phyloP scores from a whole-genome alignment of 2,113 vertebrate species.

The Gymnarchus niloticus region DNA sequence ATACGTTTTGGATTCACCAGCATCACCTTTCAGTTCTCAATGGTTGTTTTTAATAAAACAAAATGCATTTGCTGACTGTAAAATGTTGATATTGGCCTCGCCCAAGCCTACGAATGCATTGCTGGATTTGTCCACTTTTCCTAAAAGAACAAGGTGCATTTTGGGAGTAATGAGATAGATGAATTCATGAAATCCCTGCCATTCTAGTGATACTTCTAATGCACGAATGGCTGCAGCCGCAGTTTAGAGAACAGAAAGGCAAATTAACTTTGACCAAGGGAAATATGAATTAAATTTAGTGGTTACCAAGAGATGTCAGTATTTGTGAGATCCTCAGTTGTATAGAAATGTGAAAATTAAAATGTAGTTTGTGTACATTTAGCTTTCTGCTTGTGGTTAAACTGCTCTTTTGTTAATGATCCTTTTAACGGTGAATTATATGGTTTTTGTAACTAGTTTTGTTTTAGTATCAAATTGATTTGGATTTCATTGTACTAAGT shows the following conservation, averaged over 20 bases:
- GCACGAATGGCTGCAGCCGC: no score
- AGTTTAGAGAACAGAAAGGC: no score
- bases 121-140: neutral
- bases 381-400: neutral
- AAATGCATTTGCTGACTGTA: neutral
- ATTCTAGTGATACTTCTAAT: conserved; percentile 1
- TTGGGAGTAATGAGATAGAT: neutral
- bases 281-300: neutral
- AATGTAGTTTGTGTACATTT: neutral
- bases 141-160: neutral
- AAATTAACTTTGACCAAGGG: no score
- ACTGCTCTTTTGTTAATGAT: neutral
- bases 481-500: conserved; percentile 37
- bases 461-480: conserved; percentile 2
- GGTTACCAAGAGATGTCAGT: neutral
- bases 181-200: conserved; percentile 10
- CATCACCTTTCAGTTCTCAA: neutral
- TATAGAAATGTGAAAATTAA: conserved; percentile 15
- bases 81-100: neutral
- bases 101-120: no score
- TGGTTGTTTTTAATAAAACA: neutral
- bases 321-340: neutral
- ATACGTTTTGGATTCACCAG: conserved; percentile 3
- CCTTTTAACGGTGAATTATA: conserved; percentile 22
- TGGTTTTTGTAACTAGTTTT: conserved; percentile 11